Evolutionary conservation across 2,113 vertebrate species (phyloP).

Genomic region (Desmodus rotundus): DNA sequence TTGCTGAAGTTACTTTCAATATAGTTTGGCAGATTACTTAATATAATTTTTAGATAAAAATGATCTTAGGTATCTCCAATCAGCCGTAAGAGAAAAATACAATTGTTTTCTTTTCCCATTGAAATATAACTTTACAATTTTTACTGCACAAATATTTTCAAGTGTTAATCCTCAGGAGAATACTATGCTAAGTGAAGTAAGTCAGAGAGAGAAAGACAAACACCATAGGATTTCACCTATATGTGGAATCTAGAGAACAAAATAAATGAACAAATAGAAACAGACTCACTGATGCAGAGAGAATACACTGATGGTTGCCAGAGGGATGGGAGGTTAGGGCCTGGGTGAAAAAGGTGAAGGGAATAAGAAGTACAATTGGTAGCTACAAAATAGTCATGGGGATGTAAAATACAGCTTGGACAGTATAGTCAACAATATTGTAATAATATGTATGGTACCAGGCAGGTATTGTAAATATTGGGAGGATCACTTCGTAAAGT

Average conservation of each 20-base stretch:
- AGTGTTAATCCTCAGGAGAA: neutral
- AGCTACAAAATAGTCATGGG: neutral
- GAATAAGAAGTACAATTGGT: neutral
- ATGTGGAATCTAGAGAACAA: neutral
- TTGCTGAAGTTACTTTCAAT: neutral
- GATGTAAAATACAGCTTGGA: neutral
- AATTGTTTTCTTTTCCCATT: neutral
- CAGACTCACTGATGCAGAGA: neutral
- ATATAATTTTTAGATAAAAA: neutral
- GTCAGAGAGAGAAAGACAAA: neutral
- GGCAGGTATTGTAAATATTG: neutral
- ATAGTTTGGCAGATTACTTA: neutral
- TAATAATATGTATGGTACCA: neutral
- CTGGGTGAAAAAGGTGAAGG: neutral
- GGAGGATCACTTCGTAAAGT: neutral
- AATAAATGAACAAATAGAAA: neutral
- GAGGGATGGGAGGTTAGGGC: neutral
- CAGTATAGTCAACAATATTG: neutral
- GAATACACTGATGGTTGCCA: neutral
- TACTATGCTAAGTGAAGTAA: neutral
- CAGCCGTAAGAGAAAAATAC: neutral
- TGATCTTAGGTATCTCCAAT: neutral
- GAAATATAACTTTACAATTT: constrained; percentile 16
- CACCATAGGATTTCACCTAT: neutral
- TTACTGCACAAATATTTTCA: neutral